phyloP scores from a whole-genome alignment of 2,113 vertebrate genomes.

The Machaerirhynchus nigripectus region DNA sequence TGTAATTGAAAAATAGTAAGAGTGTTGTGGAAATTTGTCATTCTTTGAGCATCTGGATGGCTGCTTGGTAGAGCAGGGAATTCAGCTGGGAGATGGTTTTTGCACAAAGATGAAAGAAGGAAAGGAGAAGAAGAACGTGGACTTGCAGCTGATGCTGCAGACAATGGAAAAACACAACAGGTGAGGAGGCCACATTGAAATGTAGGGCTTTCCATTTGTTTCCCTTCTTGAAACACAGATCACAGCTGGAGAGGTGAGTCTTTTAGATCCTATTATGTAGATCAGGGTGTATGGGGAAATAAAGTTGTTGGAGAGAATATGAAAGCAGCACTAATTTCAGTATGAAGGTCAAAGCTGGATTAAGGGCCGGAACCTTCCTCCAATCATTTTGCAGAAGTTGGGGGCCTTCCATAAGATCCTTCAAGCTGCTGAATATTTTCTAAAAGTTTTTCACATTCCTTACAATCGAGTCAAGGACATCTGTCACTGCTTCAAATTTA shows the following conservation, averaged over 20 bases:
- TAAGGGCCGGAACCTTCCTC: neutral
- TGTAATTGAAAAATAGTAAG: neutral
- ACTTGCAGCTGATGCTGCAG: neutral
- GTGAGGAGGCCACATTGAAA: neutral
- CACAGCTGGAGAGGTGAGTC: neutral
- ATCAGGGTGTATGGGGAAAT: rapidly evolving
- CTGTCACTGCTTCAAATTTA: neutral
- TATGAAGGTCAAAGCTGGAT: neutral
- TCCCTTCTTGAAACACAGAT: neutral
- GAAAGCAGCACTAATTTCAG: neutral
- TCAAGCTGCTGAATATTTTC: neutral
- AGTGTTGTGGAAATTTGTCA: neutral
- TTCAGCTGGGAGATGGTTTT: neutral
- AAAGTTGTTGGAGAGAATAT: neutral
- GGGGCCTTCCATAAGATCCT: neutral
- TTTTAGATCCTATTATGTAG: neutral
- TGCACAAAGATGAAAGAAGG: neutral
- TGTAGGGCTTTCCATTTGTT: neutral
- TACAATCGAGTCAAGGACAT: neutral
- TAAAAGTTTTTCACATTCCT: neutral
- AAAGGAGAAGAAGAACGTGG: neutral
- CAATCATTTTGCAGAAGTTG: neutral
- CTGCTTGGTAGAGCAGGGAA: neutral
- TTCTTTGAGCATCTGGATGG: neutral
- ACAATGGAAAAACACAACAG: neutral